Conservation (phyloP, 2,888 invertebrate species). For the Limnephilus rhombicus region DNA sequence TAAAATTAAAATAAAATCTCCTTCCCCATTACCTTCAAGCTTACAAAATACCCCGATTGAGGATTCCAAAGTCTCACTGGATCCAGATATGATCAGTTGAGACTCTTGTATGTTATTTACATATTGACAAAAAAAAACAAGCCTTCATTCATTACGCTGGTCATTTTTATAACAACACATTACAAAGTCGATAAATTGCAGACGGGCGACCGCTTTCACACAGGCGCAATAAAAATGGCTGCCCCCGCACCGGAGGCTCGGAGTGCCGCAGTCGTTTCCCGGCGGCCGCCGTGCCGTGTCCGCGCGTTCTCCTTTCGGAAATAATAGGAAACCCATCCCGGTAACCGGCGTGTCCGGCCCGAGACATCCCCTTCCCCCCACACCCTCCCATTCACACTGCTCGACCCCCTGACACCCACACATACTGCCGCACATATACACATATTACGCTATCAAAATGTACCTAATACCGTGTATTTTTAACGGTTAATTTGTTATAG, state of each 20-base stretch:
- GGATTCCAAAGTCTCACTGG: too few species aligned
- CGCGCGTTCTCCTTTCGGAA: constrained; percentile 57
- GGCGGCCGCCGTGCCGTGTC: background rate
- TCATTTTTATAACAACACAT: background rate
- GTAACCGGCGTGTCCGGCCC: constrained; percentile 47
- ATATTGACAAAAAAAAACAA: background rate
- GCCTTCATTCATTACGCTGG: background rate
- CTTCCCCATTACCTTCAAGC: too few species aligned
- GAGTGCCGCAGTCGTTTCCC: background rate
- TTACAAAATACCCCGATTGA: too few species aligned
- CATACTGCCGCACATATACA: background rate
- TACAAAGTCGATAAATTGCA: constrained; percentile 14
- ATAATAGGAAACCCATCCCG: constrained; percentile 57
- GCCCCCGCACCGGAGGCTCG: background rate
- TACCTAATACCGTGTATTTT: background rate
- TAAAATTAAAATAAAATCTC: too few species aligned
- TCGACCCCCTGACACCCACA: background rate
- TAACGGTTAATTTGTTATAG: background rate
- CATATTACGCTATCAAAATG: background rate
- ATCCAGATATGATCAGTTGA: too few species aligned
- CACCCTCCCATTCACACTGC: background rate
- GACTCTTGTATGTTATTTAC: too few species aligned
- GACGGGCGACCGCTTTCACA: constrained; percentile 1
- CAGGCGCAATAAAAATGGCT: background rate
- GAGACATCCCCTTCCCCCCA: constrained; percentile 9